These are phyloP conservation scores for Pissodes strobi DNA, from an alignment of 1,140 invertebrate genomes.

Conservation along the genomic window DNA sequence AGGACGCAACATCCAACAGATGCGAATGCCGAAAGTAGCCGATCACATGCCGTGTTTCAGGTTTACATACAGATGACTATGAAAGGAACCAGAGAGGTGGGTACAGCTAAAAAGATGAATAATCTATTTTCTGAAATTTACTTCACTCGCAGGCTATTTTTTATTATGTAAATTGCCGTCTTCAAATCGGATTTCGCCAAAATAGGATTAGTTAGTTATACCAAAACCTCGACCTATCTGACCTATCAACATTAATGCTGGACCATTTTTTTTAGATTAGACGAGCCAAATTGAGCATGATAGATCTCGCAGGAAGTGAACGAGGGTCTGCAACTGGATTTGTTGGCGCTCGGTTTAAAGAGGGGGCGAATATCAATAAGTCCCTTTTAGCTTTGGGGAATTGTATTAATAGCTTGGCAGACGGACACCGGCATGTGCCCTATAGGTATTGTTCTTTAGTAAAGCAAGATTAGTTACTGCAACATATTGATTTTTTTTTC, in stretches of 20 bases:
- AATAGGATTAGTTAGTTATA: too few relatives aligned
- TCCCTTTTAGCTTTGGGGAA: slow-evolving; percentile 91
- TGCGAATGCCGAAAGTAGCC: slow-evolving; percentile 93
- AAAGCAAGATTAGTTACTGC: not conserved
- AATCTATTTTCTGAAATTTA: too few relatives aligned
- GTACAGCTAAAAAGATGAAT: not conserved
- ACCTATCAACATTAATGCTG: too few relatives aligned
- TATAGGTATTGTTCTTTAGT: slow-evolving; percentile 65
- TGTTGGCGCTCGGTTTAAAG: slow-evolving; percentile 79
- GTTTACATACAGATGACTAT: slow-evolving; percentile 53
- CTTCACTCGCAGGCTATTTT: too few relatives aligned
- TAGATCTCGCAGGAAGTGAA: slow-evolving; percentile 93
- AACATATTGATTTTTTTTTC: too few relatives aligned
- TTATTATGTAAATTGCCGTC: too few relatives aligned
- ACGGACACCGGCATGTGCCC: slow-evolving; percentile 80
- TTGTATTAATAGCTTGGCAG: slow-evolving; percentile 90
- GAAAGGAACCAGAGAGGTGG: slow-evolving; percentile 38
- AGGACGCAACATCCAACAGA: slow-evolving; percentile 97
- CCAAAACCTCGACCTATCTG: too few relatives aligned
- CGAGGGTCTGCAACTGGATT: slow-evolving; percentile 82
- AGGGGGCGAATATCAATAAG: slow-evolving; percentile 94
- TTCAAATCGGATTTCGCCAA: too few relatives aligned
- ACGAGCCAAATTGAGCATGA: slow-evolving; percentile 87
- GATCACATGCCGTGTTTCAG: slow-evolving; percentile 97
- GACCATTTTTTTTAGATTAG: slow-evolving; percentile 49